These are phyloP conservation scores for Tanypteryx hageni DNA, from an alignment of 2,888 invertebrate species.

Conservation along the genomic window DNA sequence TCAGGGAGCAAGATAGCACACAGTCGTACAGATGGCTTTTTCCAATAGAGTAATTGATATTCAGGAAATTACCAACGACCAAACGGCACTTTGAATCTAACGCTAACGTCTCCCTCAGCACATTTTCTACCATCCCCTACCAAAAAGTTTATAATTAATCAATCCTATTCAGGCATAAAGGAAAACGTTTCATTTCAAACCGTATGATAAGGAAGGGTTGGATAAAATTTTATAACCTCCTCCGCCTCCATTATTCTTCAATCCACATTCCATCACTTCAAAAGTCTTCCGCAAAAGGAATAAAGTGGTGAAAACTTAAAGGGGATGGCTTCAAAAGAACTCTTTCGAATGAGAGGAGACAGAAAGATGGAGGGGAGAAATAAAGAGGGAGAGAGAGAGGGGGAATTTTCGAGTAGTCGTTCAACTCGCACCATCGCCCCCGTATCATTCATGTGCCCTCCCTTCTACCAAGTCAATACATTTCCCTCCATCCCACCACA, in stretches of 20 bases:
- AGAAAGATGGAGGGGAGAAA: neutral
- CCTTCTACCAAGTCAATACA: too few relatives aligned
- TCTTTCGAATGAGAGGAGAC: neutral
- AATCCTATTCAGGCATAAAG: neutral
- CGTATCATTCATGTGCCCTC: too few relatives aligned
- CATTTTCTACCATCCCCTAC: neutral
- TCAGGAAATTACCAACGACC: too few relatives aligned
- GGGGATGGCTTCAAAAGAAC: neutral
- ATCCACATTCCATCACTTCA: conserved; percentile 20
- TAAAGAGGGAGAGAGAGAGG: neutral
- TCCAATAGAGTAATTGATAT: too few relatives aligned
- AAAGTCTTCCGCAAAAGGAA: neutral
- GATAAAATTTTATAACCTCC: neutral
- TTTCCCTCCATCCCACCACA: too few relatives aligned
- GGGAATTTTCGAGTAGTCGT: too few relatives aligned
- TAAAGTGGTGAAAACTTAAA: neutral
- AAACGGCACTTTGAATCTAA: too few relatives aligned
- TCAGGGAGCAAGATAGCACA: too few relatives aligned
- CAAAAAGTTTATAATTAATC: neutral
- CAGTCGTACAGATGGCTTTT: too few relatives aligned
- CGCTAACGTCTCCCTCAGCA: neutral
- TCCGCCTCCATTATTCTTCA: neutral
- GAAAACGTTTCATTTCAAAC: conserved; percentile 9
- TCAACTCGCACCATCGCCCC: too few relatives aligned
- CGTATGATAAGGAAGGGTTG: neutral